phyloP scores from a whole-genome alignment of 1,140 invertebrate species.

The Propsilocerus akamusi region DNA sequence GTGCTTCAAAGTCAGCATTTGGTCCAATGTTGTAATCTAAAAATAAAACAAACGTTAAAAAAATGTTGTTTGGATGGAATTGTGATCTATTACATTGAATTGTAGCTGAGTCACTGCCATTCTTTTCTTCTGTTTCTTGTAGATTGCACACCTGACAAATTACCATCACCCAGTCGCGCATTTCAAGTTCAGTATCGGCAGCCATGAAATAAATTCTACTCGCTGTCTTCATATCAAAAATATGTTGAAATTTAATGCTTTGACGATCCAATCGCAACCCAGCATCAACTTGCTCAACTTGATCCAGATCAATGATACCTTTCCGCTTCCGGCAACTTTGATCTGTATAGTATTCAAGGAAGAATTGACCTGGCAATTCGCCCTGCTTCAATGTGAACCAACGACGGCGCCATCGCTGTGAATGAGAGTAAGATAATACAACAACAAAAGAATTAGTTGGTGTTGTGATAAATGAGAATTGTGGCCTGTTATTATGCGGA shows the following conservation, averaged over 20 bases:
- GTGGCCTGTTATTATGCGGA: conserved; percentile 10
- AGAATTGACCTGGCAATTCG: conserved; percentile 81
- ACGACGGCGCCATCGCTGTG: conserved; percentile 79
- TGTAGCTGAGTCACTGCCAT: conserved; percentile 4
- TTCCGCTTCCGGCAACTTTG: conserved; percentile 68
- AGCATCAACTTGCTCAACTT: conserved; percentile 86
- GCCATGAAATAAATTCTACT: conserved; percentile 80
- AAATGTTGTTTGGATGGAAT: not conserved
- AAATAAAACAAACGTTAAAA: not conserved
- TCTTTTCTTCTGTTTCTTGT: conserved; percentile 26
- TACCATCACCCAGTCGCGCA: conserved; percentile 89
- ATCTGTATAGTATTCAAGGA: conserved; percentile 85
- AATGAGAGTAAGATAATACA: conserved; percentile 16
- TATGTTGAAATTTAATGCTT: conserved; percentile 64
- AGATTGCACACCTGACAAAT: conserved; percentile 84
- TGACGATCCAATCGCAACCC: conserved; percentile 64
- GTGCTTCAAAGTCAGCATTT: not conserved
- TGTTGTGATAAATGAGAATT: conserved; percentile 5
- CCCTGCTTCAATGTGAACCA: conserved; percentile 86
- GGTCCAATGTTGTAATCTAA: not conserved
- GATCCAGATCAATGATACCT: conserved; percentile 82
- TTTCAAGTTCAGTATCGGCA: conserved; percentile 74
- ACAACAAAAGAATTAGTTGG: conserved; percentile 7
- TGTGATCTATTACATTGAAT: conserved; percentile 13
- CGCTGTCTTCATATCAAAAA: conserved; percentile 78